Conservation (phyloP, 2,888 invertebrate genomes). For the Papilio protenor region DNA sequence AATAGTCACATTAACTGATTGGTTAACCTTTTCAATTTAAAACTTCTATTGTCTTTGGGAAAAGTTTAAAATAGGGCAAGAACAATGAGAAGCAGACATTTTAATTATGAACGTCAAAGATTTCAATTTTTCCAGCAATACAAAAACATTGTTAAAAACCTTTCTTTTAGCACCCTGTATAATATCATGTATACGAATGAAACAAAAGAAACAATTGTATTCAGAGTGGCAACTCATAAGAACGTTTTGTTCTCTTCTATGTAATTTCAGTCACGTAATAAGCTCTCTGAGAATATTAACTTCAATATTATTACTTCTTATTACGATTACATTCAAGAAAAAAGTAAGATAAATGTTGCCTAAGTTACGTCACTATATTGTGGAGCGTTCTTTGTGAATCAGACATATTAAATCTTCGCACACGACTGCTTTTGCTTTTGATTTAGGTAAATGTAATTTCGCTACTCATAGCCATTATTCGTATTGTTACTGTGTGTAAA, state of each 20-base stretch:
- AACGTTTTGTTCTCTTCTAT: slow-evolving; percentile 5
- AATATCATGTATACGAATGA: background rate
- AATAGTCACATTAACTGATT: background rate
- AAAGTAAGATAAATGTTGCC: slow-evolving; percentile 5
- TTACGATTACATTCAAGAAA: slow-evolving; percentile 10
- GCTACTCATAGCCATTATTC: background rate
- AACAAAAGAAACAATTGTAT: background rate
- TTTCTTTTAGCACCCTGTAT: background rate
- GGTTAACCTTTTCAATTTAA: background rate
- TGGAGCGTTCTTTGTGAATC: background rate
- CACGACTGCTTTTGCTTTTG: background rate
- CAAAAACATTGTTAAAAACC: background rate
- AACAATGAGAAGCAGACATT: too few relatives aligned
- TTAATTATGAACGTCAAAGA: background rate
- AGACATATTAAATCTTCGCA: slow-evolving; percentile 16
- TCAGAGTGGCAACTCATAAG: background rate
- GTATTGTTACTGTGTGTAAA: background rate
- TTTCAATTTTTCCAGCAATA: background rate
- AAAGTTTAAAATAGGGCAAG: background rate
- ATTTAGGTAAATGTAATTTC: background rate
- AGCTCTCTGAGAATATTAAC: background rate
- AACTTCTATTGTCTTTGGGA: too few relatives aligned
- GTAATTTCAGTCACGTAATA: background rate
- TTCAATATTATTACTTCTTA: slow-evolving; percentile 18
- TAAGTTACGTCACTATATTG: background rate